Evolutionary conservation across 2,113 vertebrate genomes (phyloP), one percentile per base, ranked within the genome.

Genomic region (Ophthalmolycus amberensis): DNA sequence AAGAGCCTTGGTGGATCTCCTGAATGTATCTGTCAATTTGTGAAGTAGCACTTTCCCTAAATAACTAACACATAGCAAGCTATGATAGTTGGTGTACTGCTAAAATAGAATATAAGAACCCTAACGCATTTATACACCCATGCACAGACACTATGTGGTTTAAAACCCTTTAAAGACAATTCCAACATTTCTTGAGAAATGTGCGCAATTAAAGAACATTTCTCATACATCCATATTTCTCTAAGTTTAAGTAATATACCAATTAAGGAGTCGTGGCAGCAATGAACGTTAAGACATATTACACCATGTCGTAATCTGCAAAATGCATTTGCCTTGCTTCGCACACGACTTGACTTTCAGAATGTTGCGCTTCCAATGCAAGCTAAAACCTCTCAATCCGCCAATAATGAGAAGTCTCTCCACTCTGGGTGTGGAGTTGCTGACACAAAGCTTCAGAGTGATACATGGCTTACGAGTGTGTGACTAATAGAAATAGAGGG

Each of bases 401-500:
- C 73, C 85, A 79, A 90, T 91, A 92, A 92, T 91, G 91, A 92
- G 91, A 85, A 85, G 89, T 77, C 86, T 82, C 85, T 84, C 77
- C 83, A 78, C 83, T 85, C 77, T 34, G 89, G 80, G 83, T 85
- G 81, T 76, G 79, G 84, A 90, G 86, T 86, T 90, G 91, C 93
- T 92, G 93, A 93, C 91, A 93, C 85, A 91, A 91, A 91, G 90
- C 93, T 92, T 90, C 76, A 60, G 86, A 93, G 86, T 88, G 90
- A 93, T 88, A 93, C 91, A 89, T 82, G 90, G 92, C 85, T 93
- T 93, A 92, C 88, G 88, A 91, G 75, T 79, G 90, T 91, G 90
- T 92, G 92, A 94, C 91, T 92, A 93, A 94, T 90, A 90, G 90
- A 91, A 92, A 93, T 90, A 76, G 90, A 87, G 76, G 93, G 92